These are phyloP conservation scores for Hydractinia echinata DNA, from an alignment of 30 jellyfish, hydroid and myxozoan species.

Conservation along the genomic window DNA sequence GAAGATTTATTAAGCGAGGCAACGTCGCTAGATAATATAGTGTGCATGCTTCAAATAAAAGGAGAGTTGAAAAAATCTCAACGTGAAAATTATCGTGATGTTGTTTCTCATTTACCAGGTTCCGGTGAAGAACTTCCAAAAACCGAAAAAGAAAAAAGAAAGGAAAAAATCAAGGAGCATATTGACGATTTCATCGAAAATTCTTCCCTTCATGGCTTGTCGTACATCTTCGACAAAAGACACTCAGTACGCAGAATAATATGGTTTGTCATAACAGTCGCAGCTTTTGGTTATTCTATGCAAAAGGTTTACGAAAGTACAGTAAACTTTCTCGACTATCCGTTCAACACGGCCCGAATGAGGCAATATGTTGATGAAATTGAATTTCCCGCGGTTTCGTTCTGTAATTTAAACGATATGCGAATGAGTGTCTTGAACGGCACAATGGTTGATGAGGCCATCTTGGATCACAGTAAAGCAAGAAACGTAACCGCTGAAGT, in stretches of 20 bases:
- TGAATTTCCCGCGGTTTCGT: constrained; percentile 93
- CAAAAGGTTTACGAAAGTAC: constrained; percentile 79
- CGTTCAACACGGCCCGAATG: constrained; percentile 76
- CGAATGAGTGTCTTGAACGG: constrained; percentile 70
- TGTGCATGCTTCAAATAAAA: constrained; percentile 41
- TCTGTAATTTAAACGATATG: constrained; percentile 84
- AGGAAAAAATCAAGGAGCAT: constrained; percentile 46
- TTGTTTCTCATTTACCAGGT: constrained; percentile 36
- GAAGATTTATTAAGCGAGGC: not conserved
- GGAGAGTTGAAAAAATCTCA: constrained; percentile 20
- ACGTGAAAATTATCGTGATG: constrained; percentile 19
- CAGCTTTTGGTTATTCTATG: constrained; percentile 59
- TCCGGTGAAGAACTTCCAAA: constrained; percentile 1
- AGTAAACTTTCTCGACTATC: constrained; percentile 52
- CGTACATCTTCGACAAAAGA: constrained; percentile 71
- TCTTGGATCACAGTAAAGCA: constrained; percentile 43
- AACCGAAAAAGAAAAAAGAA: constrained; percentile 16
- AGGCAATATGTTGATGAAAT: constrained; percentile 51
- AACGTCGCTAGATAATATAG: constrained; percentile 1
- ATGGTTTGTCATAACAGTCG: constrained; percentile 60
- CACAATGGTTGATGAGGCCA: constrained; percentile 43
- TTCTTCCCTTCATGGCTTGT: constrained; percentile 82
- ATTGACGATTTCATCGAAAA: constrained; percentile 42
- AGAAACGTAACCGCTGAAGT: constrained; percentile 64
- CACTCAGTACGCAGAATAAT: constrained; percentile 67